Evolutionary conservation across 2,888 invertebrate species (phyloP), one percentile per base, ranked within the genome.

Genomic region (Microplitis deprimator): DNA sequence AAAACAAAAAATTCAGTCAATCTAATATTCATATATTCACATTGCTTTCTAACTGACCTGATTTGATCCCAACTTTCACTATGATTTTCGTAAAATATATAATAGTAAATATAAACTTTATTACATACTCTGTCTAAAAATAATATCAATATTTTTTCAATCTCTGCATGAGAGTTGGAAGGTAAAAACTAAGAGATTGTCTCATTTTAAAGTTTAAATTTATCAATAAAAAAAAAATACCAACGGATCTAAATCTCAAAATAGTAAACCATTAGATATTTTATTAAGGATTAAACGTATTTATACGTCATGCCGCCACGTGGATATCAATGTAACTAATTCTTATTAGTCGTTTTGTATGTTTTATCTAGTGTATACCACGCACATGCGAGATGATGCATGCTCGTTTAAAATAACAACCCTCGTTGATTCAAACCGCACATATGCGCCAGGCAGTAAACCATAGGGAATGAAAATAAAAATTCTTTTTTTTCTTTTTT

Each of bases 361-460:
- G 78, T 77, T 73, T 68, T 71, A 40, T 72, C 75, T 67, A 70
- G 20, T 75, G 75, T 69, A 62, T 73, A 78, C 78, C 77, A 76
- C 61, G 74, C 79, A 81, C 79, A 78, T 77, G 79, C 79, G 79
- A 75, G 77, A 77, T 76, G 77, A 72, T 78, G 71, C 75, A 39
- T 41, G 39, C 64, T 73, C 73, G 80, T 81, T 81, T 76, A 79
- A 81, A 81, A 81, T 81, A 81, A 81, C 81, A 81, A 81, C 80
- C 80, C 79, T 76, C 70, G 64, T 64, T 17, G 20, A 17, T 6
- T 7, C 20, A 62, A 20, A 20, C 20, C 62, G 20, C 16, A 62
- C 20, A 62, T 62, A 62, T 62, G 62, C 17, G 16, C 17, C 16
- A 62, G 20, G 20, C 16, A 62, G 62, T 62, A 62, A 20, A 17